Conservation (phyloP, 53 echinoderm and acorn worm species). For the Hippasteria phrygiana region DNA sequence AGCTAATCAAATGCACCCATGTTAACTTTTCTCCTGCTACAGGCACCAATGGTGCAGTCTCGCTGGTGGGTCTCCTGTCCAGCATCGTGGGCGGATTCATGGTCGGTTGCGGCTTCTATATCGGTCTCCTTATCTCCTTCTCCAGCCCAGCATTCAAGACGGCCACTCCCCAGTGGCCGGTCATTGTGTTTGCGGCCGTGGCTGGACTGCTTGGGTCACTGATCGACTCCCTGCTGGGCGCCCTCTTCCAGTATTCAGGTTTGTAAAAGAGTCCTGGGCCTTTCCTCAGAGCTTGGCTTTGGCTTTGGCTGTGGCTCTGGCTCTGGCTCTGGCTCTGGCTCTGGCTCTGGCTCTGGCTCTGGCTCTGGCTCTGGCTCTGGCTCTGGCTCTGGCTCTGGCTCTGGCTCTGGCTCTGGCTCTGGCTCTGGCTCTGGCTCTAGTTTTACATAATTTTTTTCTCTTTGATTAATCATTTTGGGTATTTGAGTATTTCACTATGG, state of each 20-base stretch:
- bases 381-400: no score
- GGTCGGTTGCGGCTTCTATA: slow-evolving; percentile 87
- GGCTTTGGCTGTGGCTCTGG: no score
- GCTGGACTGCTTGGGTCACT: slow-evolving; percentile 91
- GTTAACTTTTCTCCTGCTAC: not conserved
- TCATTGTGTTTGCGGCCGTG: slow-evolving; percentile 81
- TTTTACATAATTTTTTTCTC: no score
- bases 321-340: no score
- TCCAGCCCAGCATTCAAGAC: slow-evolving; percentile 49
- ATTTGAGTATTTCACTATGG: no score
- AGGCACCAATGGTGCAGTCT: slow-evolving; percentile 97
- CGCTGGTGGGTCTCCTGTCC: slow-evolving; percentile 78
- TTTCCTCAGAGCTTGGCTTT: no score
- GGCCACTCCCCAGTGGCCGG: slow-evolving; percentile 90
- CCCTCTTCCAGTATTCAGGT: slow-evolving; percentile 96
- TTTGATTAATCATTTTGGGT: no score
- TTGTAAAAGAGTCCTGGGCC: no score
- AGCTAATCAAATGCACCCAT: not conserved
- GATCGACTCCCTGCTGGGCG: slow-evolving; percentile 91
- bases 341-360: no score
- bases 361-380: no score
- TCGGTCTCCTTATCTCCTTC: slow-evolving; percentile 76
- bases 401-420: no score
- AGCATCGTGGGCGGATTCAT: slow-evolving; percentile 86
- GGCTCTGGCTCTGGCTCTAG: no score